Conservation (phyloP, 2,113 vertebrate genomes). For the Onychostruthus taczanowskii region DNA sequence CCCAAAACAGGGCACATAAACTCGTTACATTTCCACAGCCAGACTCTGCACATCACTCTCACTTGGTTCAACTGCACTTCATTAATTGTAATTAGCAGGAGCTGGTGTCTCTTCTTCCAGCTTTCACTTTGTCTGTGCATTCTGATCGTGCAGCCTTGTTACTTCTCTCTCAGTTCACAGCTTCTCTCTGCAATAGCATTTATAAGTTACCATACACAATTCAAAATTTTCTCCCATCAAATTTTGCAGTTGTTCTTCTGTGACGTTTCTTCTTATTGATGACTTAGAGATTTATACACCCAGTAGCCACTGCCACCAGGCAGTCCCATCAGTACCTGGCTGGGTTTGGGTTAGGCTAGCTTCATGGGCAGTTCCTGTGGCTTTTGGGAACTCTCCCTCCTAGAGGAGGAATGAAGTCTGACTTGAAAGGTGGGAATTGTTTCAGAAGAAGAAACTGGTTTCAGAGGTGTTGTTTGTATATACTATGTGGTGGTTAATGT, state of each 20-base stretch:
- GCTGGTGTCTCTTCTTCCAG: not conserved
- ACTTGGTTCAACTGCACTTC: not conserved
- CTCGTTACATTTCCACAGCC: not conserved
- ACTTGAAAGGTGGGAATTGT: slow-evolving; percentile 4
- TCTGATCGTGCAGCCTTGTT: not conserved
- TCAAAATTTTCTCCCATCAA: not conserved
- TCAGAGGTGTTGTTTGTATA: not conserved
- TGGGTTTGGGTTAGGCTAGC: not conserved
- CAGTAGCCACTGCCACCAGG: not conserved
- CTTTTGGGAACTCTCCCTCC: not conserved
- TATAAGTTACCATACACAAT: not conserved
- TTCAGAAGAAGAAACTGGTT: not conserved
- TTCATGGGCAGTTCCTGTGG: not conserved
- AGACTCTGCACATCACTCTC: not conserved
- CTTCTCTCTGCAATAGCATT: not conserved
- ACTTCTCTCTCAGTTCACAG: not conserved
- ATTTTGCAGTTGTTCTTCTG: not conserved
- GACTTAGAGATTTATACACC: not conserved
- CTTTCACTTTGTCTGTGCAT: not conserved
- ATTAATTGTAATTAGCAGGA: not conserved
- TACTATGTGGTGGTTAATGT: not conserved
- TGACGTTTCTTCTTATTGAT: not conserved
- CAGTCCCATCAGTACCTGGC: not conserved
- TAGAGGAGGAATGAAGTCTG: slow-evolving; percentile 2
- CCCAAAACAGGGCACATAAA: not conserved